Evolutionary conservation across 2,888 invertebrate species (phyloP), one percentile per base, ranked within the genome.

Genomic region (Acleris emargana): DNA sequence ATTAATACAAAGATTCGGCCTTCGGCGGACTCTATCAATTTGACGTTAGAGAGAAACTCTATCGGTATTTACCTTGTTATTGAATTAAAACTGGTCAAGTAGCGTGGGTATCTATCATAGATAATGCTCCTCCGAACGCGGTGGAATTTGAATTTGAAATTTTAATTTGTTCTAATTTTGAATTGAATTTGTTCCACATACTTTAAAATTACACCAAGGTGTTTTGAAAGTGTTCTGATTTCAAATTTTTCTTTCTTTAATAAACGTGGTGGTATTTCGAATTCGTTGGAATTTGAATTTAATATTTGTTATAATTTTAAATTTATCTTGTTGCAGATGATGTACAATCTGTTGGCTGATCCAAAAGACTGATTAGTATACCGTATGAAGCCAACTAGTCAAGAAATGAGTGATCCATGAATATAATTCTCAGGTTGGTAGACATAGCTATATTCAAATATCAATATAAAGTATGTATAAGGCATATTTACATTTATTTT

Each of bases 361-460:
- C 73, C 73, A 73, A 80, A 91, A 92, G 91, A 91, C 91, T 91
- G 91, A 91, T 86, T 83, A 82, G 78, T 77, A 77, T 81, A 84
- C 64, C 80, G 79, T 81, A 83, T 74, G 77, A 80, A 81, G 78
- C 78, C 80, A 78, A 81, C 77, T 83, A 87, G 60, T 60, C 57
- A 57, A 76, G 80, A 87, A 84, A 89, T 90, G 86, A 84, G 80
- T 73, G 76, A 80, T 76, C 82, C 83, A 88, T 87, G 87, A 88
- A 79, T 80, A 67, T 77, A 75, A 74, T 76, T 75, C 75, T 76
- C 74, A 81, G 90, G 91, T 91, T 78, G 84, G 75, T 67, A 38
- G 9, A 38, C 38, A 9, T 32, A 38, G 32, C 32, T 38, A 11
- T 38, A 13, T 11, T 38, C 1, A 38, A 9, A 11, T 38, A 11